These are phyloP conservation scores for Drosophila mulleri DNA, from an alignment of 2,888 invertebrate species.

Conservation along the genomic window DNA sequence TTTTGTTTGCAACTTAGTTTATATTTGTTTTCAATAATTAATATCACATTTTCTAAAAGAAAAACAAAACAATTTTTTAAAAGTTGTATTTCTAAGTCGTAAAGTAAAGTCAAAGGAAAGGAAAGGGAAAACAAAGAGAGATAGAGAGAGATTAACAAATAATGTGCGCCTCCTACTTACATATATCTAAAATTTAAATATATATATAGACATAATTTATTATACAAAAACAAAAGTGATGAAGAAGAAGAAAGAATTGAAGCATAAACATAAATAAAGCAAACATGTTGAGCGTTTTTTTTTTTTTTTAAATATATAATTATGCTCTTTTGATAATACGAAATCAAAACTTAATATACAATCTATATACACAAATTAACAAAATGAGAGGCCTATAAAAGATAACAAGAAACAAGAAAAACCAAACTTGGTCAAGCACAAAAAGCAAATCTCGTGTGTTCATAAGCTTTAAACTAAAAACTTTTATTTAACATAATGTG, in stretches of 20 bases:
- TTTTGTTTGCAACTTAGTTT: slow-evolving; percentile 33
- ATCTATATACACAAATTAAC: slow-evolving; percentile 18
- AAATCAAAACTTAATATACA: slow-evolving; percentile 27
- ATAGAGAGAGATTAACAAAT: slow-evolving; percentile 18
- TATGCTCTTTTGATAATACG: slow-evolving; percentile 34
- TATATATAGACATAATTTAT: slow-evolving; percentile 66
- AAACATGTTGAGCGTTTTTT: slow-evolving; percentile 59
- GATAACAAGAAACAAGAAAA: slow-evolving; percentile 3
- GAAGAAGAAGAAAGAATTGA: slow-evolving; percentile 48
- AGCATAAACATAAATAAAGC: slow-evolving; percentile 51
- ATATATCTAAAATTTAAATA: slow-evolving; percentile 58
- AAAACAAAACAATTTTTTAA: slow-evolving; percentile 49
- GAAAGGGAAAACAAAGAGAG: slow-evolving; percentile 7
- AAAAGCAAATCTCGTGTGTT: slow-evolving; percentile 39
- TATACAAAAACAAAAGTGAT: slow-evolving; percentile 45
- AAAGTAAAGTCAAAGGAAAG: slow-evolving; percentile 31
- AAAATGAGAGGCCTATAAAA: slow-evolving; percentile 29
- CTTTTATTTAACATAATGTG: neutral
- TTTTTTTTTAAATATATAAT: neutral
- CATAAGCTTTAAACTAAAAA: slow-evolving; percentile 50
- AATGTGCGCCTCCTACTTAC: slow-evolving; percentile 65
- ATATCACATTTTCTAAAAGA: slow-evolving; percentile 58
- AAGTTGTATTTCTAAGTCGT: slow-evolving; percentile 61
- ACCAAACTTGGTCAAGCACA: slow-evolving; percentile 38
- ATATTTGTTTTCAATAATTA: slow-evolving; percentile 30